Evolutionary conservation across 64 coral and sea anemone genomes (phyloP).

Genomic region (Porites australiensis): DNA sequence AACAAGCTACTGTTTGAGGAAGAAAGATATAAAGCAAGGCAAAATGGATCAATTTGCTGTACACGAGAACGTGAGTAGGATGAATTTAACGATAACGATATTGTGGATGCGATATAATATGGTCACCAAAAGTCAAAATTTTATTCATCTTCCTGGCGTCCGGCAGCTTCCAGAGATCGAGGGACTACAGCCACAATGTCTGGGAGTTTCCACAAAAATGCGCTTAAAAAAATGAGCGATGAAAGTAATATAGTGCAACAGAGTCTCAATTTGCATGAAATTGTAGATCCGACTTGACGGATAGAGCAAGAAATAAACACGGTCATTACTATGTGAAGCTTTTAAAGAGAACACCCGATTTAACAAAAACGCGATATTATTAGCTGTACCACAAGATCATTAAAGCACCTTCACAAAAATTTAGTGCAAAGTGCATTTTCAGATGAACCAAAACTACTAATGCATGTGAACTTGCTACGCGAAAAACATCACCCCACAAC

Average conservation of each 20-base stretch:
- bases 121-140: neutral
- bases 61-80: neutral
- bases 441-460: neutral
- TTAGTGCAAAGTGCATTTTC: neutral
- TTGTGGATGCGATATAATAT: neutral
- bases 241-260: neutral
- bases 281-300: neutral
- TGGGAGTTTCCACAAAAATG: neutral
- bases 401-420: neutral
- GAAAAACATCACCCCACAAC: neutral
- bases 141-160: constrained; percentile 4
- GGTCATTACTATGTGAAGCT: neutral
- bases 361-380: neutral
- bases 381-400: neutral
- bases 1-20: neutral
- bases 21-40: neutral
- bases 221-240: neutral
- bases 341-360: constrained; percentile 2
- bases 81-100: neutral
- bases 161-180: neutral
- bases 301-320: neutral
- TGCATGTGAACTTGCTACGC: neutral
- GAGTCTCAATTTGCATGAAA: constrained; percentile 19
- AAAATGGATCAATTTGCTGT: neutral
- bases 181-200: neutral